These are phyloP conservation scores for Lymantria dispar DNA, from an alignment of 2,888 invertebrate species.

Conservation along the genomic window DNA sequence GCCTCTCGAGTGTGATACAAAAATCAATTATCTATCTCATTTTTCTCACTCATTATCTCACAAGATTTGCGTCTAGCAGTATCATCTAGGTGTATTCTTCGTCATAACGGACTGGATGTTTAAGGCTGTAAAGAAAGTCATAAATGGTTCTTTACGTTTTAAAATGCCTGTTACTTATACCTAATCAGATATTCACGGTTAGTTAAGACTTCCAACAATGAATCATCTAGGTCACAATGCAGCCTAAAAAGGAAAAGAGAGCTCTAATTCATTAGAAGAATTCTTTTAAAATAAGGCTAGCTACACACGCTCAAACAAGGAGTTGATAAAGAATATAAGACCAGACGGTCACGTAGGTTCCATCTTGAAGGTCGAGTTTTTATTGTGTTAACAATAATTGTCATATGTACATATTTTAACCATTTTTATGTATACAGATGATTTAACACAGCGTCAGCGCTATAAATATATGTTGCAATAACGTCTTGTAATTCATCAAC, in stretches of 20 bases:
- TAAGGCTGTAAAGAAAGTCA: too few relatives aligned
- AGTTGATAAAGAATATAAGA: slow-evolving; percentile 37
- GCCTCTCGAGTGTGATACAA: too few relatives aligned
- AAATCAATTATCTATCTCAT: too few relatives aligned
- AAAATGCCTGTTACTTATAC: too few relatives aligned
- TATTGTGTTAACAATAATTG: slow-evolving; percentile 17
- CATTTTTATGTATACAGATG: slow-evolving; percentile 23
- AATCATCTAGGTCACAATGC: slow-evolving; percentile 30
- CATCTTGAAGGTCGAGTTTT: slow-evolving; percentile 35
- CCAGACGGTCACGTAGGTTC: slow-evolving; percentile 30
- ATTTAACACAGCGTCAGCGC: slow-evolving; percentile 8
- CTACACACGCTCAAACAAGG: slow-evolving; percentile 33
- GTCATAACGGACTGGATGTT: too few relatives aligned
- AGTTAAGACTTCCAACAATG: slow-evolving; percentile 22
- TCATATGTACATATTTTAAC: slow-evolving; percentile 18
- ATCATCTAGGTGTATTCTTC: too few relatives aligned
- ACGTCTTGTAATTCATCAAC: slow-evolving; percentile 8
- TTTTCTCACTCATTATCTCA: too few relatives aligned
- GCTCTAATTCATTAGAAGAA: slow-evolving; percentile 29
- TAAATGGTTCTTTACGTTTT: too few relatives aligned
- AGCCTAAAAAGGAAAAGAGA: slow-evolving; percentile 22
- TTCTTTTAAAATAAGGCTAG: slow-evolving; percentile 18
- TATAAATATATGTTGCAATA: slow-evolving; percentile 9
- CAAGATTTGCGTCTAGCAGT: too few relatives aligned
- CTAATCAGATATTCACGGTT: neutral